These are phyloP conservation scores for Cotesia congregata DNA, from an alignment of 2,888 invertebrate genomes.

Conservation along the genomic window DNA sequence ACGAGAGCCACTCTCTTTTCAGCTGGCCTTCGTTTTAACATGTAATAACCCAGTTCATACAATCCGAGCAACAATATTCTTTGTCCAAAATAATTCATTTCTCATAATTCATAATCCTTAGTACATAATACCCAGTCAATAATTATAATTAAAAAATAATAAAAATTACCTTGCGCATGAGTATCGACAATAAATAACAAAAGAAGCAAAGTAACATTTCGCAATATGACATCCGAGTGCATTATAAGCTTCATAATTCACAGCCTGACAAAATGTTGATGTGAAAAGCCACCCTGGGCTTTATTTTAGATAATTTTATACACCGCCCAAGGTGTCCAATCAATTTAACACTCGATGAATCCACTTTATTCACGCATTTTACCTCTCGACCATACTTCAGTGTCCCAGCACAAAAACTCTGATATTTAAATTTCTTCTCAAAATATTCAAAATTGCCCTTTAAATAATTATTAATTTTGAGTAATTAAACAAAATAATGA, in stretches of 20 bases:
- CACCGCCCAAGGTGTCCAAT: slow-evolving; percentile 18
- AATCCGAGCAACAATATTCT: slow-evolving; percentile 39
- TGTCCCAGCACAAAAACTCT: neutral
- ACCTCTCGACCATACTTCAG: neutral
- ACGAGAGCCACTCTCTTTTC: slow-evolving; percentile 59
- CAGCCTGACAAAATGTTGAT: slow-evolving; percentile 16
- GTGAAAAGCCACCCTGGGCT: slow-evolving; percentile 18
- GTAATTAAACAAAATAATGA: slow-evolving; percentile 15
- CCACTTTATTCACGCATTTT: slow-evolving; percentile 45
- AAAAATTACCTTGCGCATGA: neutral
- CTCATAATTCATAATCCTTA: neutral
- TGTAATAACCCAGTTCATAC: slow-evolving; percentile 51
- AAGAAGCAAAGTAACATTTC: slow-evolving; percentile 18
- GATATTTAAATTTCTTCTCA: neutral
- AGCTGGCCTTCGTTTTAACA: slow-evolving; percentile 57
- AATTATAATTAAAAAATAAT: neutral
- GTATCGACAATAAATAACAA: neutral
- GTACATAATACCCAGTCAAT: too few relatives aligned
- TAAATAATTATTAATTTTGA: neutral
- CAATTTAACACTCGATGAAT: neutral
- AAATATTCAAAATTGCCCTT: neutral
- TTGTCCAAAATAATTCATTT: slow-evolving; percentile 18
- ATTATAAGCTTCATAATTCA: slow-evolving; percentile 31
- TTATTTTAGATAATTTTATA: slow-evolving; percentile 3
- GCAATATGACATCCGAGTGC: slow-evolving; percentile 32